Percentiles rank a stretch among this genome's conserved stretches.
phyloP scores from a whole-genome alignment of 2,113 vertebrate genomes.

The Azemiops feae region DNA sequence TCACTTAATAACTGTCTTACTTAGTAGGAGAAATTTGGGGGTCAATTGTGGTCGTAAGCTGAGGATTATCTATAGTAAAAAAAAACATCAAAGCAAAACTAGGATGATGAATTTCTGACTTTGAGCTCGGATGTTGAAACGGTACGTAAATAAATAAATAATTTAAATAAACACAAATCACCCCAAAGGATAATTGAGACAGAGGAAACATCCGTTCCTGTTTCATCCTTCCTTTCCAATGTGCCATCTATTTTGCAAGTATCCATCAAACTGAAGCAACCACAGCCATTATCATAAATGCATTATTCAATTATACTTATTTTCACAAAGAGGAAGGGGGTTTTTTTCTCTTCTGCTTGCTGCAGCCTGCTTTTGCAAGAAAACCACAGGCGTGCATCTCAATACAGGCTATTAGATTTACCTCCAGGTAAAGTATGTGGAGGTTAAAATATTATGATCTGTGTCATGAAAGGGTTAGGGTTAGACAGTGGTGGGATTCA shows the following conservation, averaged over 20 bases:
- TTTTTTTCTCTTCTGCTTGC: background rate
- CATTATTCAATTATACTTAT: background rate
- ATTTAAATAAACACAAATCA: background rate
- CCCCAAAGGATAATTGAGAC: background rate
- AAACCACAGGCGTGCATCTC: background rate
- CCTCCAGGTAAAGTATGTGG: background rate
- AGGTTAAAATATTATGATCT: background rate
- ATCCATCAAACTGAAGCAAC: background rate
- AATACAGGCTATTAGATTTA: background rate
- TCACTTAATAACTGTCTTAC: too few relatives aligned
- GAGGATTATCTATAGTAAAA: background rate
- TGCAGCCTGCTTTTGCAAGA: background rate
- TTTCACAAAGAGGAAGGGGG: background rate
- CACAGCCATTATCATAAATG: slow-evolving; percentile 7
- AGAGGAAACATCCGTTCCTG: background rate
- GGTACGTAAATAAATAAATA: background rate
- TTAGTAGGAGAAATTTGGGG: too few relatives aligned
- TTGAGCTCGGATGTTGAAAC: background rate
- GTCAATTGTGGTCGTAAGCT: background rate
- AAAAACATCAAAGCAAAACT: background rate
- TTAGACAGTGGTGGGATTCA: too few relatives aligned
- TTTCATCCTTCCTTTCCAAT: background rate
- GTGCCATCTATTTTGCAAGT: background rate
- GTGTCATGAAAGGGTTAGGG: background rate
- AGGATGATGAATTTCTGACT: background rate